Evolutionary conservation across 1,140 invertebrate species (phyloP).

Genomic region (Mya arenaria): DNA sequence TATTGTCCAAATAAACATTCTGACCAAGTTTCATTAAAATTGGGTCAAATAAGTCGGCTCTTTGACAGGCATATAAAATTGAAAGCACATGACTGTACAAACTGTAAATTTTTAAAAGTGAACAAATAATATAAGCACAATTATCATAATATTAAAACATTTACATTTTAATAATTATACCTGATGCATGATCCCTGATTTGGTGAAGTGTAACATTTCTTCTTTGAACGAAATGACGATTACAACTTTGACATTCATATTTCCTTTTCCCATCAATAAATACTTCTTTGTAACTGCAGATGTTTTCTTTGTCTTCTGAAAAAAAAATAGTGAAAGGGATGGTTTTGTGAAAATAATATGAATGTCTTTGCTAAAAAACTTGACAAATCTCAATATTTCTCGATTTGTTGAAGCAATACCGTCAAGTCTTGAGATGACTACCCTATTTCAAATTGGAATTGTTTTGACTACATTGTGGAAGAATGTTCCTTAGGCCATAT

Average conservation of each 20-base stretch:
- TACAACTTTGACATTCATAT: conserved; percentile 32
- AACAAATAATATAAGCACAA: conserved; percentile 32
- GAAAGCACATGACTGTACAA: conserved; percentile 33
- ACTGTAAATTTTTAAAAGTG: conserved; percentile 29
- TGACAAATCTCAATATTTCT: conserved; percentile 27
- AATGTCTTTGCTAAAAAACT: conserved; percentile 32
- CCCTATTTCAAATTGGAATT: conserved; percentile 22
- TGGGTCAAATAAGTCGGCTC: too few relatives aligned
- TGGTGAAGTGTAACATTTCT: conserved; percentile 33
- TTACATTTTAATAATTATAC: conserved; percentile 32
- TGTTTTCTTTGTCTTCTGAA: conserved; percentile 31
- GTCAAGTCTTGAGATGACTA: conserved; percentile 20
- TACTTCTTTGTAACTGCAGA: conserved; percentile 33
- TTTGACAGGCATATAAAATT: conserved; percentile 34
- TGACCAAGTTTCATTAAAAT: too few relatives aligned
- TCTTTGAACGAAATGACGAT: conserved; percentile 33
- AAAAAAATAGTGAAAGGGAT: conserved; percentile 29
- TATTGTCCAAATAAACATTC: conserved; percentile 32
- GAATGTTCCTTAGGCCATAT: too few relatives aligned
- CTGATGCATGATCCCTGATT: conserved; percentile 32
- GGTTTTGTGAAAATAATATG: conserved; percentile 30
- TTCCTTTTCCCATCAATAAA: conserved; percentile 24
- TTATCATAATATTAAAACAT: conserved; percentile 35
- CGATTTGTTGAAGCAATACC: conserved; percentile 23
- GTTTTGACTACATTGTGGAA: too few relatives aligned